phyloP scores from a whole-genome alignment of 2,888 invertebrate genomes.

The Scelioninae gen. 2 region DNA sequence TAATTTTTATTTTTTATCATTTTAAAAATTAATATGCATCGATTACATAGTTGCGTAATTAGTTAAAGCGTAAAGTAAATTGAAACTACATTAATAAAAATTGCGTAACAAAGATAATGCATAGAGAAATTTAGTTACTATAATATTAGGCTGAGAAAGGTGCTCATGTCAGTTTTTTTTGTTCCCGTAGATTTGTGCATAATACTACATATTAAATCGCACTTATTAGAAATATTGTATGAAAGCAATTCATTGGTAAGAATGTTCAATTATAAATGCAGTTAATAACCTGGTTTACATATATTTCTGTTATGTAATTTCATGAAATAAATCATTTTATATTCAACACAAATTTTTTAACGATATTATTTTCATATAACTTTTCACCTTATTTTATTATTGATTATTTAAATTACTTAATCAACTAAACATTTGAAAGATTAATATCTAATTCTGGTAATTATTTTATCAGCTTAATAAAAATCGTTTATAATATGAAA shows the following conservation, averaged over 20 bases:
- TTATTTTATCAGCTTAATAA: no score
- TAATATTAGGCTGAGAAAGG: slow-evolving; percentile 48
- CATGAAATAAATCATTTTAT: slow-evolving; percentile 72
- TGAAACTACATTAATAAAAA: slow-evolving; percentile 26
- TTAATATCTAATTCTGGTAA: no score
- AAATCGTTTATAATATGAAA: no score
- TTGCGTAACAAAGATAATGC: slow-evolving; percentile 15
- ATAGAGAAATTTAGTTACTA: slow-evolving; percentile 37
- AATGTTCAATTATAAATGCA: slow-evolving; percentile 68
- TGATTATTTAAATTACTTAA: no score
- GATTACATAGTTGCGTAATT: slow-evolving; percentile 20
- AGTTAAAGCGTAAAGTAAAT: slow-evolving; percentile 17
- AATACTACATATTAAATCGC: slow-evolving; percentile 66
- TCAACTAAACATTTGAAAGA: no score
- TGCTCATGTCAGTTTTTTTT: slow-evolving; percentile 44
- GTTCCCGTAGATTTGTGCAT: slow-evolving; percentile 54
- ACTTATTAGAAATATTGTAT: slow-evolving; percentile 72
- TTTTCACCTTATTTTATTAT: no score
- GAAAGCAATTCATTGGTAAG: slow-evolving; percentile 70
- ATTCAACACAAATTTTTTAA: slow-evolving; percentile 55
- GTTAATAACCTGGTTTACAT: slow-evolving; percentile 71
- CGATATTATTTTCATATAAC: no score
- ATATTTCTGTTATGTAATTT: slow-evolving; percentile 70
- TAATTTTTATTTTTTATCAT: not conserved
- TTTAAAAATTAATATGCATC: not conserved